Percentiles rank a stretch among this genome's conserved stretches.
Evolutionary conservation across 2,113 vertebrate species (phyloP).

Genomic region (Myotis yumanensis): DNA sequence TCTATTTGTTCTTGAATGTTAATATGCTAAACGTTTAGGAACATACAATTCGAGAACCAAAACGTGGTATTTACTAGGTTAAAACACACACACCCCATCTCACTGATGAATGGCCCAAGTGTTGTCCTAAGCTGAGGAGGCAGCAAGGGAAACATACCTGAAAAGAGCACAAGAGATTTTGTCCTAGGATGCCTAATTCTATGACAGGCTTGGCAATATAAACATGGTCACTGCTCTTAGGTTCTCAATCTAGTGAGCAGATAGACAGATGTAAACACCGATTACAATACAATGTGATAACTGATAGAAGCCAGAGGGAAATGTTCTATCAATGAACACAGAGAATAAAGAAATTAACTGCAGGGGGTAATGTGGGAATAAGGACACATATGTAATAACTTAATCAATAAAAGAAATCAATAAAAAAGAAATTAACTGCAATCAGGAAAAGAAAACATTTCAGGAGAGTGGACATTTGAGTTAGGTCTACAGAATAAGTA

Average conservation of each 20-base stretch:
- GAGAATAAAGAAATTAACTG: slow-evolving; percentile 19
- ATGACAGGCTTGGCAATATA: neutral
- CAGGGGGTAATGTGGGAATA: too few species aligned
- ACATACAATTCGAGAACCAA: neutral
- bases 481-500: neutral
- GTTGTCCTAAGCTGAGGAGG: neutral
- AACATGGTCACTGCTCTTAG: neutral
- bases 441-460: neutral
- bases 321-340: neutral
- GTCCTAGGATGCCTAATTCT: neutral
- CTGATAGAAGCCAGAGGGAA: neutral
- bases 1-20: neutral
- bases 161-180: neutral
- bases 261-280: neutral
- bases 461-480: neutral
- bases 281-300: neutral
- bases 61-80: neutral
- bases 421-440: neutral
- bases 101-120: neutral
- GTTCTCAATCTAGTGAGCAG: neutral
- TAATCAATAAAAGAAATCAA: neutral
- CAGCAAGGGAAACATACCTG: neutral
- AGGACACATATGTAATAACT: too few species aligned
- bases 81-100: neutral
- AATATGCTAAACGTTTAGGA: neutral